Evolutionary conservation across 2,113 vertebrate species (phyloP).

Genomic region (Uropsilus gracilis): DNA sequence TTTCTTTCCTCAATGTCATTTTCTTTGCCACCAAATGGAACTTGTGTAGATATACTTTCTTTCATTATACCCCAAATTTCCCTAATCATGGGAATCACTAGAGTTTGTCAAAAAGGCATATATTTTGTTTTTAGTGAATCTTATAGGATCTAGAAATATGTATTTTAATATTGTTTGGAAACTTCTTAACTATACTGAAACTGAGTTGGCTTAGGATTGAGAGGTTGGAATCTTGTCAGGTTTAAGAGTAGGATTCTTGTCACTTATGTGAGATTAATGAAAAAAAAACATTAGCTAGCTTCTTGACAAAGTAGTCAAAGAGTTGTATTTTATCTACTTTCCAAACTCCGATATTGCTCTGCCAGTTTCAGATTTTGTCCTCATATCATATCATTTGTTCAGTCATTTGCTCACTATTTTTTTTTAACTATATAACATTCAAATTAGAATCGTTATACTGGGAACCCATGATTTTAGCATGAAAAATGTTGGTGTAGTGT

Average conservation of each 20-base stretch:
- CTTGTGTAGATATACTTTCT: neutral
- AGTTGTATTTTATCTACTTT: neutral
- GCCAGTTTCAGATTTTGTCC: neutral
- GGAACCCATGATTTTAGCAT: neutral
- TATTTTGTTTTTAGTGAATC: neutral
- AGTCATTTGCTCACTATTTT: neutral
- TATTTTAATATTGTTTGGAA: conserved; percentile 29
- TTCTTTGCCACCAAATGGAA: neutral
- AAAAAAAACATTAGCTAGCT: neutral
- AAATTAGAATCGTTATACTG: neutral
- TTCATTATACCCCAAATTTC: neutral
- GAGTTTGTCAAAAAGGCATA: neutral
- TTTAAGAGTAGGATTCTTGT: neutral
- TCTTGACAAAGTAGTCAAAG: neutral
- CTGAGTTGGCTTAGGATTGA: neutral
- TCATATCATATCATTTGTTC: neutral
- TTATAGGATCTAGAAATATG: neutral
- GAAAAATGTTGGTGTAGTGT: neutral
- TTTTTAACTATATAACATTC: neutral
- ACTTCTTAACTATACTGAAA: conserved; percentile 7
- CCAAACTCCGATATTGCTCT: neutral
- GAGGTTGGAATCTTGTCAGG: neutral
- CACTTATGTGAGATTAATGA: neutral
- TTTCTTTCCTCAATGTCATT: neutral
- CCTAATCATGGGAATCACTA: neutral